Conservation (phyloP, 2,113 vertebrate genomes). For the Rhinolophus ferrumequinum region DNA sequence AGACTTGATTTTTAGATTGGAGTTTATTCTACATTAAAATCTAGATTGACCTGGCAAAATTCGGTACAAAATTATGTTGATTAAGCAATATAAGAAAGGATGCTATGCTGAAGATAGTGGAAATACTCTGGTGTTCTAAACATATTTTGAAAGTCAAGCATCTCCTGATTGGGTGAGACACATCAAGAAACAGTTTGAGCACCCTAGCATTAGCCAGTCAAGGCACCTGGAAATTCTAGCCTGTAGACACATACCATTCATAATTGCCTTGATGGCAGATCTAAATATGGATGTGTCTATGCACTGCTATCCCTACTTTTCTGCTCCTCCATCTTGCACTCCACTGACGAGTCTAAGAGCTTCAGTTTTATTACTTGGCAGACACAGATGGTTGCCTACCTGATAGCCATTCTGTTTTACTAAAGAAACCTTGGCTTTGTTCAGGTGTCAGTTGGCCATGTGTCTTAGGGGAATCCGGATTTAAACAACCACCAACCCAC, state of each 20-base stretch:
- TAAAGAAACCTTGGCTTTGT: not conserved
- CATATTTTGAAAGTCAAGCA: not conserved
- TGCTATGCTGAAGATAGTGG: not conserved
- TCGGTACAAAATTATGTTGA: not conserved
- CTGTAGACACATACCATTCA: not conserved
- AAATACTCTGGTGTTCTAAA: conserved; percentile 29
- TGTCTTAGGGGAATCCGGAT: not conserved
- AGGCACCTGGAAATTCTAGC: not conserved
- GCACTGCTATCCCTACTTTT: not conserved
- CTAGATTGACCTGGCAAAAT: conserved; percentile 64
- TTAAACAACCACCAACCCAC: not conserved
- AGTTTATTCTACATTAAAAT: conserved; percentile 49
- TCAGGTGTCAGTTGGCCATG: not conserved
- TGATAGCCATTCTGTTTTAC: not conserved
- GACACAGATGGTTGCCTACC: not conserved
- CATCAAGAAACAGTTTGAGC: not conserved
- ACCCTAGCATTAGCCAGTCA: not conserved
- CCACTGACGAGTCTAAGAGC: not conserved
- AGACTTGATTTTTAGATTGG: conserved; percentile 65
- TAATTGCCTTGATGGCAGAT: not conserved
- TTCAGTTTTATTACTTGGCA: not conserved
- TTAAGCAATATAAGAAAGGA: conserved; percentile 16
- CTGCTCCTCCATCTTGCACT: not conserved
- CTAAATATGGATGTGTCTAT: not conserved
- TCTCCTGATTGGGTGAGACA: not conserved